Evolutionary conservation across 1,140 invertebrate species (phyloP).

Genomic region (Vanessa atalanta): DNA sequence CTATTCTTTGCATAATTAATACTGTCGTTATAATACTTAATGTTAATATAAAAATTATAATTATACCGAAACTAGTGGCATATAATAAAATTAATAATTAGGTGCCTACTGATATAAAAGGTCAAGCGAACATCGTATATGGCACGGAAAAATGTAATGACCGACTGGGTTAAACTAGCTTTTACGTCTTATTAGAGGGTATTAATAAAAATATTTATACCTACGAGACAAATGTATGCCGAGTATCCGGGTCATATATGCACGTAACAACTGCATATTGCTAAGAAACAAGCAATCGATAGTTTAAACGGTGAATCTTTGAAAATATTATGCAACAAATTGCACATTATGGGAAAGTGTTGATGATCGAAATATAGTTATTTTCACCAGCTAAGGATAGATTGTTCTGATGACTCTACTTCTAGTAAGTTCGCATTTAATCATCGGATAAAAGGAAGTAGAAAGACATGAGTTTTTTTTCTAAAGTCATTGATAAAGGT

Average conservation of each 20-base stretch:
- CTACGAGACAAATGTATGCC: conserved; percentile 43
- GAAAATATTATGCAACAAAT: conserved; percentile 53
- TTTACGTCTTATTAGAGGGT: background rate
- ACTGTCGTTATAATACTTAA: conserved; percentile 11
- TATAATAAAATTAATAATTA: conserved; percentile 36
- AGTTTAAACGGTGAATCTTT: conserved; percentile 66
- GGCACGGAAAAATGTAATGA: conserved; percentile 14
- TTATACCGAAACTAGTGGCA: conserved; percentile 27
- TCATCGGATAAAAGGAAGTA: too few species aligned
- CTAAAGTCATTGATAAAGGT: too few species aligned
- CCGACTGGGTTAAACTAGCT: conserved; percentile 9
- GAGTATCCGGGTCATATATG: conserved; percentile 57
- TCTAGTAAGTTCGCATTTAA: background rate
- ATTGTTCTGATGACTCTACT: background rate
- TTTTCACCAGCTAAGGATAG: background rate
- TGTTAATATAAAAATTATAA: conserved; percentile 27
- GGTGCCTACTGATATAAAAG: conserved; percentile 28
- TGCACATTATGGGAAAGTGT: conserved; percentile 58
- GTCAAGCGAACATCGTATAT: conserved; percentile 32
- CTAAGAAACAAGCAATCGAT: conserved; percentile 56
- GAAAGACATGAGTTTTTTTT: too few species aligned
- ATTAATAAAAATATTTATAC: conserved; percentile 10
- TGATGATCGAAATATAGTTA: conserved; percentile 44
- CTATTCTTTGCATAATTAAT: background rate
- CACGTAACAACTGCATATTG: conserved; percentile 64